Evolutionary conservation across 2,888 invertebrate species (phyloP).

Genomic region (Hypsopygia costalis): DNA sequence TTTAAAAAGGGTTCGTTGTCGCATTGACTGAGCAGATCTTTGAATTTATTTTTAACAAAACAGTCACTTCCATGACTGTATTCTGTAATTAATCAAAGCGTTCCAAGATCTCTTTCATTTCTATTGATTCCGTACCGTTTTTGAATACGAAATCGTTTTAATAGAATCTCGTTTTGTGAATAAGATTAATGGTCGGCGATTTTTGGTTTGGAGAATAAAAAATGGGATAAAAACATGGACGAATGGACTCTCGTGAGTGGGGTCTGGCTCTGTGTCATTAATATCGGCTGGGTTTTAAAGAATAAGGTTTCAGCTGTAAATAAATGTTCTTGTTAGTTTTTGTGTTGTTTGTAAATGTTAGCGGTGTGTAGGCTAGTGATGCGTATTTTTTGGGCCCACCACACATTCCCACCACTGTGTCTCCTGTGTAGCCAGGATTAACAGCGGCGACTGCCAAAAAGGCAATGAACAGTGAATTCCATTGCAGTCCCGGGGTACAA

Average conservation of each 20-base stretch:
- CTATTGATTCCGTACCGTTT: constrained; percentile 54
- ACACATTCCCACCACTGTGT: too few relatives aligned
- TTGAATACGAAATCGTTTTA: constrained; percentile 58
- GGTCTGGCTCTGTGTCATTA: constrained; percentile 1
- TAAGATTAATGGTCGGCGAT: constrained; percentile 37
- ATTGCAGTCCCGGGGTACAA: too few relatives aligned
- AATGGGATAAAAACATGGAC: constrained; percentile 19
- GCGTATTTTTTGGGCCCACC: too few relatives aligned
- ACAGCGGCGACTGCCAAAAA: too few relatives aligned
- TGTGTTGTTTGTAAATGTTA: too few relatives aligned
- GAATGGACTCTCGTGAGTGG: background rate
- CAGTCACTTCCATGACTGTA: constrained; percentile 34
- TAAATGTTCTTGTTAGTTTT: too few relatives aligned
- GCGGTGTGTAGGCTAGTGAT: too few relatives aligned
- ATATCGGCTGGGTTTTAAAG: background rate
- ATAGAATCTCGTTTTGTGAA: constrained; percentile 38
- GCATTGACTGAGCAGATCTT: constrained; percentile 17
- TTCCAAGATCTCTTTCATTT: constrained; percentile 37
- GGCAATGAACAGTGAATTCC: too few relatives aligned
- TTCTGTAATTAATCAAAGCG: constrained; percentile 49
- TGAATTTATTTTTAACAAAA: constrained; percentile 35
- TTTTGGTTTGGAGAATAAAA: constrained; percentile 33
- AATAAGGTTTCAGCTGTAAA: background rate
- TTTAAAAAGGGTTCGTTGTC: constrained; percentile 6
- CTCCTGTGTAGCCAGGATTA: too few relatives aligned